Conservation (phyloP, 1,140 invertebrate genomes). For the Bombus pascuorum region DNA sequence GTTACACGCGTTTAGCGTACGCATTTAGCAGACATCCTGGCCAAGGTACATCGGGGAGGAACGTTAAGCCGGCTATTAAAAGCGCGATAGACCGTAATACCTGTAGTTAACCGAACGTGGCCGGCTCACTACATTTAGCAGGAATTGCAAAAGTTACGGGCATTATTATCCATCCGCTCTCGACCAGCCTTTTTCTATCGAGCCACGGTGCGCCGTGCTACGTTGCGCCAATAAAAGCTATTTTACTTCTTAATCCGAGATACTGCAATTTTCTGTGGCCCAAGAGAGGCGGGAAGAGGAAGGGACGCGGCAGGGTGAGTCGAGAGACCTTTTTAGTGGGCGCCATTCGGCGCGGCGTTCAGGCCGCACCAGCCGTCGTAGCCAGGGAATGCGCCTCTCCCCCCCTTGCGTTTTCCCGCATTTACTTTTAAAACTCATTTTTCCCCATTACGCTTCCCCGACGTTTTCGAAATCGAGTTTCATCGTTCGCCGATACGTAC, state of each 20-base stretch:
- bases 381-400: neutral
- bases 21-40: slow-evolving; percentile 37
- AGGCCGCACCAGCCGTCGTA: neutral
- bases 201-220: slow-evolving; percentile 45
- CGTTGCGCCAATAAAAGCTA: slow-evolving; percentile 60
- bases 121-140: slow-evolving; percentile 57
- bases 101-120: slow-evolving; percentile 64
- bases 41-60: slow-evolving; percentile 36
- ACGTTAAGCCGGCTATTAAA: slow-evolving; percentile 69
- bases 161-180: slow-evolving; percentile 66
- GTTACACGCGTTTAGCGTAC: slow-evolving; percentile 43
- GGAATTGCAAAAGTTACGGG: slow-evolving; percentile 63
- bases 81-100: slow-evolving; percentile 68
- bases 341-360: neutral
- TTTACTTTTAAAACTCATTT: slow-evolving; percentile 47
- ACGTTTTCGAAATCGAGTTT: slow-evolving; percentile 49
- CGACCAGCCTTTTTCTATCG: slow-evolving; percentile 57
- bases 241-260: slow-evolving; percentile 68
- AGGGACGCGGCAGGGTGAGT: neutral
- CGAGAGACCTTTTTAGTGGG: slow-evolving; percentile 33
- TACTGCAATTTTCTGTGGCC: slow-evolving; percentile 58
- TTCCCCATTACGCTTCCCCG: slow-evolving; percentile 34
- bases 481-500: slow-evolving; percentile 28
- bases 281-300: neutral
- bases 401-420: neutral